Evolutionary conservation across 2,113 vertebrate species (phyloP).

Genomic region (Dryoscopus gambensis): DNA sequence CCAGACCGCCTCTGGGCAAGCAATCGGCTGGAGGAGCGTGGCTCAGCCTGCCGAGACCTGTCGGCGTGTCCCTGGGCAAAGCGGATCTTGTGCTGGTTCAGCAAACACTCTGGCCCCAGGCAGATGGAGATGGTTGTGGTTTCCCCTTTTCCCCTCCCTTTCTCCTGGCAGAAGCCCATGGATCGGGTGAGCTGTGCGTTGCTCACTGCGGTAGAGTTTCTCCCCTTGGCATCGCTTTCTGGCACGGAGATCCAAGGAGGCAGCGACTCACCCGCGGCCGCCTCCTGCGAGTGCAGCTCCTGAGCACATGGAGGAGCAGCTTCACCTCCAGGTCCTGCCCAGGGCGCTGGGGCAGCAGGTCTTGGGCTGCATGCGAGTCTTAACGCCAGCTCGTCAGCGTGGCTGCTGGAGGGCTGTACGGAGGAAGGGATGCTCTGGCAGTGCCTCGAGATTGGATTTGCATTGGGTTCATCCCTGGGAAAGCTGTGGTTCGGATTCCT

Average conservation of each 20-base stretch:
- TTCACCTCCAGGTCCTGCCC: background rate
- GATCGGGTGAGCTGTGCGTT: constrained; percentile 45
- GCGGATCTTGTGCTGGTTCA: constrained; percentile 5
- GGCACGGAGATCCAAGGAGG: constrained; percentile 20
- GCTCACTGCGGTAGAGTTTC: constrained; percentile 51
- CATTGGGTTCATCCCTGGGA: background rate
- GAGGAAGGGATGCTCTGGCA: background rate
- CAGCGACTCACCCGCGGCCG: background rate
- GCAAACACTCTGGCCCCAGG: constrained; percentile 9
- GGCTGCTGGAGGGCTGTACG: background rate
- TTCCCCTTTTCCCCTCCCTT: constrained; percentile 54
- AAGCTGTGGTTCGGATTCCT: background rate
- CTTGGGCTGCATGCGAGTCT: background rate
- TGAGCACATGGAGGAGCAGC: background rate
- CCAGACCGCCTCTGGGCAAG: background rate
- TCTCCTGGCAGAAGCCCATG: constrained; percentile 39
- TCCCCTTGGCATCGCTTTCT: constrained; percentile 42
- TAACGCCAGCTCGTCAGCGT: fast-evolving
- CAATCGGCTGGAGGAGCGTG: background rate
- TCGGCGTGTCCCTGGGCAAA: background rate
- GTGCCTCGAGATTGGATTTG: background rate
- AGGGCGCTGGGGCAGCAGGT: background rate
- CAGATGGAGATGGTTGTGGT: constrained; percentile 47
- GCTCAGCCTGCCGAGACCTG: constrained; percentile 14
- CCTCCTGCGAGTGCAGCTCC: background rate